Conservation (phyloP, 2,113 vertebrate species). For the Oriolus oriolus region DNA sequence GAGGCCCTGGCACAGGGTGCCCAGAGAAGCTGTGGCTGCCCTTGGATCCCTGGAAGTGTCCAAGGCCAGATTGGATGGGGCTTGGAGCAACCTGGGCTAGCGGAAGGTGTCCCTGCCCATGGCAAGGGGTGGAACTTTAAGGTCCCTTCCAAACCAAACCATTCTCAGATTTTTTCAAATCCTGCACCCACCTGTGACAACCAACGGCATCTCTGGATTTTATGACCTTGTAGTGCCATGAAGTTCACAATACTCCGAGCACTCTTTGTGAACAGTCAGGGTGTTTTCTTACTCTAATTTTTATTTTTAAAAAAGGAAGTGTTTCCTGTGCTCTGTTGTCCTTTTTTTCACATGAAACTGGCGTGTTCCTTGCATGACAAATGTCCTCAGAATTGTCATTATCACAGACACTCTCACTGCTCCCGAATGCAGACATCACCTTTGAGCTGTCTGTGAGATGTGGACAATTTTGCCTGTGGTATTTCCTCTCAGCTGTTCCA, state of each 20-base stretch:
- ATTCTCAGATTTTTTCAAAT: not conserved
- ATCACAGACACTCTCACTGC: not conserved
- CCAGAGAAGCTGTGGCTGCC: not conserved
- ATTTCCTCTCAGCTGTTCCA: not conserved
- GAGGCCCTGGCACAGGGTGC: fast-evolving
- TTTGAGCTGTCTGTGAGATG: not conserved
- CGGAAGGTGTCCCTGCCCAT: not conserved
- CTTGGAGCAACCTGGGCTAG: fast-evolving
- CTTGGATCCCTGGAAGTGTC: not conserved
- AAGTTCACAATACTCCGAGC: not conserved
- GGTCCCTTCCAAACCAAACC: not conserved
- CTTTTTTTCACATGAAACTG: not conserved
- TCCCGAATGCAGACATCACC: not conserved
- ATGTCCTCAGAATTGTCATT: no score
- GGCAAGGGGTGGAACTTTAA: not conserved
- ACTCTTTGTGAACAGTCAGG: not conserved
- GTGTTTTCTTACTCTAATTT: not conserved
- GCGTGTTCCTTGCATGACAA: fast-evolving
- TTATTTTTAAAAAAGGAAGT: fast-evolving
- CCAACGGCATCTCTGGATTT: not conserved
- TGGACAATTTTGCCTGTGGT: not conserved
- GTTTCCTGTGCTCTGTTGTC: not conserved
- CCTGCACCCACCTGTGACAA: no score
- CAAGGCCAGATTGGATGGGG: fast-evolving
- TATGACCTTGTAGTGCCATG: not conserved